Percentiles rank a stretch among this genome's conserved stretches.
Conservation (phyloP, 1,140 invertebrate species). For the Paralvinella palmiformis region DNA sequence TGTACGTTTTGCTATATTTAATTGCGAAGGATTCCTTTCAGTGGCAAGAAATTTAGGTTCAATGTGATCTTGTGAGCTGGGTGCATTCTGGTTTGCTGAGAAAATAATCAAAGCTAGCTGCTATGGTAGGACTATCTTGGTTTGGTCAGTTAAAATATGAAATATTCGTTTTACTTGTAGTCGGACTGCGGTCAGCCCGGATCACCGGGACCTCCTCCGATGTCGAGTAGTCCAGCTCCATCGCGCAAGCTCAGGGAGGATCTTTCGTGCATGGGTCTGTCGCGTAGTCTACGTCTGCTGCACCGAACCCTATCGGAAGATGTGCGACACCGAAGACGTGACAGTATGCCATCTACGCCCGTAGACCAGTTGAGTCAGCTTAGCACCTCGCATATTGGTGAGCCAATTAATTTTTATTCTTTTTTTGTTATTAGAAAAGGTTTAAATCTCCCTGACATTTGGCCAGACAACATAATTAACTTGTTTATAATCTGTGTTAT, state of each 20-base stretch:
- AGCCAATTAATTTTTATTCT: conserved; percentile 14
- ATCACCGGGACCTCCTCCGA: conserved; percentile 21
- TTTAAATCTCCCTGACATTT: conserved; percentile 19
- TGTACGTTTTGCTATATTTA: no score
- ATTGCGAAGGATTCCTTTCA: no score
- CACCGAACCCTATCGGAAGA: conserved; percentile 51
- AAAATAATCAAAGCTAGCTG: no score
- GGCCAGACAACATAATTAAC: no score
- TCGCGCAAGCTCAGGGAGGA: conserved; percentile 31
- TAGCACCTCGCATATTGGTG: conserved; percentile 16
- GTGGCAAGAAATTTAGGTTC: no score
- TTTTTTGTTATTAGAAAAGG: neutral
- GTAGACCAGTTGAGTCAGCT: conserved; percentile 15
- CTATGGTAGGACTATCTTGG: no score
- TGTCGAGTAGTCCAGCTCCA: conserved; percentile 32
- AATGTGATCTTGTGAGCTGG: no score
- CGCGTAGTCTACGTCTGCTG: conserved; percentile 40
- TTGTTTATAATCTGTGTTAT: no score
- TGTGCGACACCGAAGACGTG: conserved; percentile 38
- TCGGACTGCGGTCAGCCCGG: no score
- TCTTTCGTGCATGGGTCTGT: conserved; percentile 37
- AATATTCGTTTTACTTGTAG: no score
- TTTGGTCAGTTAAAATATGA: no score
- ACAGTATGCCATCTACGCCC: conserved; percentile 48
- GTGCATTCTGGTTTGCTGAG: no score